phyloP scores from a whole-genome alignment of 1,140 invertebrate species.

The Drosophila prosaltans region DNA sequence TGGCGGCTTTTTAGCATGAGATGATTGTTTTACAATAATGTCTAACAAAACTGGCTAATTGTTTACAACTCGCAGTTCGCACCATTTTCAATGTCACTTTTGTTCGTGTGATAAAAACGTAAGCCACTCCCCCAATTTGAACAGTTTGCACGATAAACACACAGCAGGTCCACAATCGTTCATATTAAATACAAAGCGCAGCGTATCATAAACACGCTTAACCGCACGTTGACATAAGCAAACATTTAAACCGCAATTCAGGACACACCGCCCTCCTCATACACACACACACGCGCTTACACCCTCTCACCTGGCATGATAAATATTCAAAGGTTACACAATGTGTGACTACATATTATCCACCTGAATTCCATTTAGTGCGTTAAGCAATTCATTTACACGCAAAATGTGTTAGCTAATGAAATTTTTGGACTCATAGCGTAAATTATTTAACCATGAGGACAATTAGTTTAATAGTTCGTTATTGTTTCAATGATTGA shows the following conservation, averaged over 20 bases:
- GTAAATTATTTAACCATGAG: not conserved
- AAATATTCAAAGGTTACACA: constrained; percentile 11
- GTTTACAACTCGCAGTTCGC: constrained; percentile 30
- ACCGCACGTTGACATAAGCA: constrained; percentile 67
- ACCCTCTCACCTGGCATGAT: not conserved
- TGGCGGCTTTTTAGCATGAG: not conserved
- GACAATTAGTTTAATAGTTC: not conserved
- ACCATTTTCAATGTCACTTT: not conserved
- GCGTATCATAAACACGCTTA: constrained; percentile 56
- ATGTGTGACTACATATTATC: not conserved
- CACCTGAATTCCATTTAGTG: constrained; percentile 7
- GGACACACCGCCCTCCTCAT: not conserved
- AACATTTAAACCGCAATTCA: constrained; percentile 32
- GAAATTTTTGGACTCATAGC: not conserved
- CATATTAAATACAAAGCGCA: constrained; percentile 6
- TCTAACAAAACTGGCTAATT: constrained; percentile 3
- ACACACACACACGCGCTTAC: not conserved
- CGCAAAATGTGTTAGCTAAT: not conserved
- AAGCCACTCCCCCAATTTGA: no score
- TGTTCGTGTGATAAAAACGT: constrained; percentile 16
- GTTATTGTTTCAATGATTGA: not conserved
- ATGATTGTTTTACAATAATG: not conserved
- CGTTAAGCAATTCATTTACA: not conserved
- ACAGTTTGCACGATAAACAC: constrained; percentile 1
- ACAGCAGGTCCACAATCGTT: not conserved